phyloP scores from a whole-genome alignment of 2,888 invertebrate genomes.

The Drosophila sordidula region DNA sequence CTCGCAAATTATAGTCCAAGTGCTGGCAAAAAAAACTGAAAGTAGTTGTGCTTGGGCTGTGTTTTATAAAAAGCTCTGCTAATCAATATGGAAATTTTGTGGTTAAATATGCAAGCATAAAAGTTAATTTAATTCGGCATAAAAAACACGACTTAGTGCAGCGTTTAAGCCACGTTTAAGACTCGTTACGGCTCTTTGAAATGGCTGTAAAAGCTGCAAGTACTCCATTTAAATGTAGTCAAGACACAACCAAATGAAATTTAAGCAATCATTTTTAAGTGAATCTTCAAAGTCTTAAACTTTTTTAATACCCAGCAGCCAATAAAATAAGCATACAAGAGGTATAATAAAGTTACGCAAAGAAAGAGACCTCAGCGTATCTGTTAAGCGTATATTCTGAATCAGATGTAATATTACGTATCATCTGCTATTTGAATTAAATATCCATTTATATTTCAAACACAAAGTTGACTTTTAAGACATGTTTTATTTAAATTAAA shows the following conservation, averaged over 20 bases:
- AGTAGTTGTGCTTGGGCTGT: conserved; percentile 6
- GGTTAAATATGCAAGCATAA: conserved; percentile 5
- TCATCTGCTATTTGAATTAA: background rate
- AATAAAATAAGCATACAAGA: background rate
- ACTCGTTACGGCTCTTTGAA: conserved; percentile 1
- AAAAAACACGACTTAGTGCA: background rate
- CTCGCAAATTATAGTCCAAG: conserved; percentile 17
- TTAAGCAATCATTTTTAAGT: conserved; percentile 17
- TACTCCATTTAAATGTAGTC: background rate
- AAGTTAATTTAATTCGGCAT: background rate
- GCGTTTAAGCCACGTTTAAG: background rate
- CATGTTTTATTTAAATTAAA: background rate
- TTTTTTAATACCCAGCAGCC: too few relatives aligned
- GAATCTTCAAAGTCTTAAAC: too few relatives aligned
- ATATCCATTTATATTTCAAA: background rate
- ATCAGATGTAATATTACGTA: background rate
- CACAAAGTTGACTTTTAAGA: background rate
- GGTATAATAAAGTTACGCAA: conserved; percentile 3
- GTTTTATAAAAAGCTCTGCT: background rate
- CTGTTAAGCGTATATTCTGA: background rate
- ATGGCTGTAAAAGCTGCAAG: conserved; percentile 9
- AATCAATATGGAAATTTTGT: conserved; percentile 23
- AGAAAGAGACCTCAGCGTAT: background rate
- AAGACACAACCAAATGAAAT: background rate
- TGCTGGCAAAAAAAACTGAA: conserved; percentile 1